Evolutionary conservation across 2,797 vertebrate species (phyloP).

Genomic region (Amazonetta brasiliensis): DNA sequence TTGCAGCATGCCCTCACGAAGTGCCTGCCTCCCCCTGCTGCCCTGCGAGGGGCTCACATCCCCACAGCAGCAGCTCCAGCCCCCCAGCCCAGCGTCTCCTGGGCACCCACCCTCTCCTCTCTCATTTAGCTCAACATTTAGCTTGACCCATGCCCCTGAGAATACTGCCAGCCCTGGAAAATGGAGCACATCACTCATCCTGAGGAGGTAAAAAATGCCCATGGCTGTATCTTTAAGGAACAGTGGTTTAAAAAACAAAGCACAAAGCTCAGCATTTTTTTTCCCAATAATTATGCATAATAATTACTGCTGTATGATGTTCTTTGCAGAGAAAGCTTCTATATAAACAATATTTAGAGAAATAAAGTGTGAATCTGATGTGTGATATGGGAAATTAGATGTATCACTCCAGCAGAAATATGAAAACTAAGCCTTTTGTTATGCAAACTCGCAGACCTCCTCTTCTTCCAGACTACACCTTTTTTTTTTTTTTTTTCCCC

Average conservation of each 20-base stretch:
- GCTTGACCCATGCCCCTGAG: slow-evolving; percentile 19
- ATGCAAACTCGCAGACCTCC: neutral
- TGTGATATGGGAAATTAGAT: neutral
- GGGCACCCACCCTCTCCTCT: neutral
- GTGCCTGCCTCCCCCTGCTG: slow-evolving; percentile 48
- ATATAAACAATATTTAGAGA: neutral
- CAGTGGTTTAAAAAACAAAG: neutral
- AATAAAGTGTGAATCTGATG: neutral
- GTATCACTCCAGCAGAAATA: neutral
- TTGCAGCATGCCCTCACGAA: slow-evolving; percentile 23
- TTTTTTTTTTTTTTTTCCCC: neutral
- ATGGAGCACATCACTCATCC: fast-evolving
- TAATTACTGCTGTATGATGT: neutral
- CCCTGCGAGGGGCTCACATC: slow-evolving; percentile 42
- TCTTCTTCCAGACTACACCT: neutral
- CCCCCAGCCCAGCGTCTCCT: neutral
- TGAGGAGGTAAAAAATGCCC: neutral
- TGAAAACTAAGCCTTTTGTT: neutral
- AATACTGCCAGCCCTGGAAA: neutral
- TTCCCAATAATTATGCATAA: neutral
- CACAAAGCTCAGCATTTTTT: neutral
- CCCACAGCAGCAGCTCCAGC: slow-evolving; percentile 60
- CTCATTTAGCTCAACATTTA: slow-evolving; percentile 18
- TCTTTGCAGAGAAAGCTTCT: neutral
- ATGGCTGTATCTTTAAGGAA: neutral